A percentile compares a stretch with the other conserved stretches of the same genome.
Conservation (phyloP, 2,888 invertebrate species). For the Drepanosiphum platanoidis region DNA sequence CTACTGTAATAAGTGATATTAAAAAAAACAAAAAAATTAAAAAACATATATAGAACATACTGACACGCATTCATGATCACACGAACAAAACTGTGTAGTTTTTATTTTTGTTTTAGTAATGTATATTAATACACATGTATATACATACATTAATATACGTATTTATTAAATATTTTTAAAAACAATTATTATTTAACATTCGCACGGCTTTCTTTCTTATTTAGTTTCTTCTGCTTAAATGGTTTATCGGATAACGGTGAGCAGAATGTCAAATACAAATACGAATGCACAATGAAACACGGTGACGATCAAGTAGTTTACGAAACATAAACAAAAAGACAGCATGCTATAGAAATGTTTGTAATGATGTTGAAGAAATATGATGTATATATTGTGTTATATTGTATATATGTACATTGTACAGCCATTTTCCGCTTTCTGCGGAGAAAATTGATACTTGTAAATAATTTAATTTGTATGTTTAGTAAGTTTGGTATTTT, state of each 20-base stretch:
- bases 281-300: conserved; percentile 61
- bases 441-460: conserved; percentile 1
- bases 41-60: conserved; percentile 33
- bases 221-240: conserved; percentile 42
- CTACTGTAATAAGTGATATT: conserved; percentile 19
- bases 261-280: conserved; percentile 56
- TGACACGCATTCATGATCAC: conserved; percentile 48
- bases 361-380: conserved; percentile 59
- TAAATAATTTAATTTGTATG: conserved; percentile 16
- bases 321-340: conserved; percentile 60
- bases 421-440: conserved; percentile 11
- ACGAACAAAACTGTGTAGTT: conserved; percentile 50
- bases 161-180: conserved; percentile 31
- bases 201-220: conserved; percentile 52
- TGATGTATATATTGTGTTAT: conserved; percentile 51
- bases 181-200: conserved; percentile 43
- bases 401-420: conserved; percentile 46
- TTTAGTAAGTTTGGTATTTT: background rate
- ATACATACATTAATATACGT: conserved; percentile 21
- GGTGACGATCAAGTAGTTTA: conserved; percentile 57
- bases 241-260: conserved; percentile 43
- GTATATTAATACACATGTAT: background rate
- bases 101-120: conserved; percentile 23
- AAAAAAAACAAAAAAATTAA: conserved; percentile 41
- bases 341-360: conserved; percentile 60